Evolutionary conservation across 2,888 invertebrate species (phyloP), one percentile per base, ranked within the genome.

Genomic region (Emmelina monodactyla): DNA sequence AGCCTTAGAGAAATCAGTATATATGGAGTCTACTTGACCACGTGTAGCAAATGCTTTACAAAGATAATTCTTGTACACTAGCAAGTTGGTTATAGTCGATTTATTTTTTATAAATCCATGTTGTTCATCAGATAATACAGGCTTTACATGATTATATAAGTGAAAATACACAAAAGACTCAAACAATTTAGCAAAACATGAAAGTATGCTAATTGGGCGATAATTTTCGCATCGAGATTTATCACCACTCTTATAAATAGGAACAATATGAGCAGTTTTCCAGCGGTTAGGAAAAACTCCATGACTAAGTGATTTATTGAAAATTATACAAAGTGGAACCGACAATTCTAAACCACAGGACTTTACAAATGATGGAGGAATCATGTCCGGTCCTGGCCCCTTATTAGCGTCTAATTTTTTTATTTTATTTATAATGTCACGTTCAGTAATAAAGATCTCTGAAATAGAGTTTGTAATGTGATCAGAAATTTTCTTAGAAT

Each of bases 1-100:
- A 2, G 33, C 35, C n/a, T 41, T 38, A 3, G 12, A 28, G 12
- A 38, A 38, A 22, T 41, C 41, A 2, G 36, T 38, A 14, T 38
- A 40, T n/a, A 38, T 34, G 7, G 41, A 34, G 22, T 38, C 36
- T 2, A 41, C 37, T 13, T 29, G 29, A 12, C 29, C 29, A 29
- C 29, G n/a, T 12, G 7, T 9, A 29, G 16, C 35, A 32, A 38
- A 33, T 2, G 16, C 32, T 1, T 16, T 7, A 14, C 28, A 32
- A 14, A 12, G 11, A 29, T 12, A 29, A 29, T 31, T 32, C 14
- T 31, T 32, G 15, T 36, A 38, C 11, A 32, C 28, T n/a, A 34
- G 14, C 11, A 34, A 15, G 16, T 34, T 37, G 9, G 16, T 30
- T 6, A 31, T 30, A 19, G 37, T 39, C 3, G 37, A 39, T 14